Conservation (phyloP, 2,113 vertebrate genomes). For the Hemibagrus wyckioides region DNA sequence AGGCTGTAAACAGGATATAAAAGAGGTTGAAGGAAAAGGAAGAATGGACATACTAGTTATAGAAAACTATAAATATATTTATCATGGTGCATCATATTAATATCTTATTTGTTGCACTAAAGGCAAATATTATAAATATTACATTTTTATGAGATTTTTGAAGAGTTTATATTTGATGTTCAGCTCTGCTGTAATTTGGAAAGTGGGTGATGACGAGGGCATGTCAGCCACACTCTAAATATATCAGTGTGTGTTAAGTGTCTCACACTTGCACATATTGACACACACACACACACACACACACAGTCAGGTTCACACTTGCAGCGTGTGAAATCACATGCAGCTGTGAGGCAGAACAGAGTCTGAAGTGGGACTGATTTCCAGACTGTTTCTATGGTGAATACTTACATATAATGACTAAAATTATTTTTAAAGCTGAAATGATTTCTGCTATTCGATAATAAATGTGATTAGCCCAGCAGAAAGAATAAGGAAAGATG, state of each 20-base stretch:
- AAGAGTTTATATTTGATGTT: neutral
- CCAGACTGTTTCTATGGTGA: too few relatives aligned
- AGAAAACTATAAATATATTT: neutral
- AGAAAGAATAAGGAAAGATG: neutral
- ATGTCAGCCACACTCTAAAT: conserved; percentile 43
- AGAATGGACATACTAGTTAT: neutral
- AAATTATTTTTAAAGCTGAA: neutral
- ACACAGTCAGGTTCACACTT: conserved; percentile 1
- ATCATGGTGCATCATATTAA: too few relatives aligned
- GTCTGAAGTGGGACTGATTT: neutral
- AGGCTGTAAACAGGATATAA: neutral
- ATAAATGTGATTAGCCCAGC: neutral
- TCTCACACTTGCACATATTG: neutral
- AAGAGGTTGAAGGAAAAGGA: neutral
- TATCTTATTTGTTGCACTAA: neutral
- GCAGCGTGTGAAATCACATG: conserved; percentile 2
- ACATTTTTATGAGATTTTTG: neutral
- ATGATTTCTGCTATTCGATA: neutral
- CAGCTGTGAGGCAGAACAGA: neutral
- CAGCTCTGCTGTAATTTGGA: neutral
- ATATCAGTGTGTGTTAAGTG: conserved; percentile 40
- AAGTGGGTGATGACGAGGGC: conserved; percentile 4
- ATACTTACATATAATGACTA: neutral
- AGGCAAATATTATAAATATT: neutral
- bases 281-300: conserved; percentile 29